Percentiles rank a stretch among this genome's conserved stretches.
phyloP scores from a whole-genome alignment of 2,113 vertebrate species.

The Calidris pygmaea region DNA sequence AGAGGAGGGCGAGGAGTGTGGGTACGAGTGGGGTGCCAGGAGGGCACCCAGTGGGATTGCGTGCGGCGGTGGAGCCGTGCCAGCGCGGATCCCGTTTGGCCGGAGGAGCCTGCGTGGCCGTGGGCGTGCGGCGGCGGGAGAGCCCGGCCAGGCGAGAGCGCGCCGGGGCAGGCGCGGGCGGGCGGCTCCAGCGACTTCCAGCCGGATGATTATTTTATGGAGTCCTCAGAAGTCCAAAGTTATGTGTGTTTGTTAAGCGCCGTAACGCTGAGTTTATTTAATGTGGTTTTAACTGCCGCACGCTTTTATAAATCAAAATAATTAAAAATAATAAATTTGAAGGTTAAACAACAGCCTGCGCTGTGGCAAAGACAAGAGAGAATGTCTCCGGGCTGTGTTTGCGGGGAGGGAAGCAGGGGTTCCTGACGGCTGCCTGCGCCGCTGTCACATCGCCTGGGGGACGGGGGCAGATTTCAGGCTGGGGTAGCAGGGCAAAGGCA shows the following conservation, averaged over 20 bases:
- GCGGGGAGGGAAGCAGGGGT: neutral
- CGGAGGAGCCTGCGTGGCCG: neutral
- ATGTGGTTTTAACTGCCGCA: constrained; percentile 80
- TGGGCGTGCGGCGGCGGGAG: neutral
- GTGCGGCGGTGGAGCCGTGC: neutral
- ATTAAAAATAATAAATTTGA: constrained; percentile 91
- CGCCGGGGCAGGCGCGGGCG: neutral
- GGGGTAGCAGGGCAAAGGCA: neutral
- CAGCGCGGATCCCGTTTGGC: neutral
- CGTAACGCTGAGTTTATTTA: constrained; percentile 82
- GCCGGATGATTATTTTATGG: constrained; percentile 73
- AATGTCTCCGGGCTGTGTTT: constrained; percentile 37
- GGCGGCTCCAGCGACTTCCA: constrained; percentile 29
- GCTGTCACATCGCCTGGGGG: neutral
- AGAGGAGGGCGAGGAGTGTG: neutral
- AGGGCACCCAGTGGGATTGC: neutral
- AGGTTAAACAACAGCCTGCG: constrained; percentile 77
- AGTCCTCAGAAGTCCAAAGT: constrained; percentile 73
- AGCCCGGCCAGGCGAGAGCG: neutral
- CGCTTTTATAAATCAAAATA: constrained; percentile 89
- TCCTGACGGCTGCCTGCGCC: rapidly evolving
- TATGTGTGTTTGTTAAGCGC: constrained; percentile 79
- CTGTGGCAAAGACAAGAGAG: constrained; percentile 54
- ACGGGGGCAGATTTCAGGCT: neutral
- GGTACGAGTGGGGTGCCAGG: neutral